phyloP scores from a whole-genome alignment of 2,113 vertebrate genomes.

The Dromiciops gliroides region DNA sequence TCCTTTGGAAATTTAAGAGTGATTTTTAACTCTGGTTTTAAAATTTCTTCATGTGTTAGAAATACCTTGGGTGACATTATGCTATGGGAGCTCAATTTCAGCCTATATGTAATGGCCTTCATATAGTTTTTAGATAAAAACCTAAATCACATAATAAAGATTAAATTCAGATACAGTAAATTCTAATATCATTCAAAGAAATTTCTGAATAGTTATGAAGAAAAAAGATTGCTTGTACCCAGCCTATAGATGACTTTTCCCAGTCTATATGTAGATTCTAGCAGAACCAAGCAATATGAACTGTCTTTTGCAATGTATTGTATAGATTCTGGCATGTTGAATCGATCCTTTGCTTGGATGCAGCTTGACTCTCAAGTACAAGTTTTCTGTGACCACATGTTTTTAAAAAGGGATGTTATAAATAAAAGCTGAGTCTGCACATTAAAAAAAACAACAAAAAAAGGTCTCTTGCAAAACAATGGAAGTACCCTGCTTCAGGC shows the following conservation, averaged over 20 bases:
- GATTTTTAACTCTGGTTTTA: neutral
- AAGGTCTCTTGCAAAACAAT: conserved; percentile 23
- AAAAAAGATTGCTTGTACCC: neutral
- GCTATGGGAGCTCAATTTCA: conserved; percentile 20
- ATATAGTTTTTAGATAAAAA: conserved; percentile 21
- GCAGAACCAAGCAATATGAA: neutral
- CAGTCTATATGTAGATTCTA: neutral
- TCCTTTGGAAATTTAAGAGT: conserved; percentile 8
- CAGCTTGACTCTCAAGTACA: neutral
- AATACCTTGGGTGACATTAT: conserved; percentile 13
- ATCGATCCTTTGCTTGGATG: neutral
- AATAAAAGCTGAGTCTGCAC: conserved; percentile 35
- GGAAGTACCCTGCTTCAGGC: neutral
- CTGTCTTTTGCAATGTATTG: neutral
- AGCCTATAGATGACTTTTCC: neutral
- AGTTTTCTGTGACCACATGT: neutral
- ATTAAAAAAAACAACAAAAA: too few relatives aligned
- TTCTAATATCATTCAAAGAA: neutral
- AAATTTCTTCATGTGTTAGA: neutral
- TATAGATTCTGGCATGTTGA: neutral
- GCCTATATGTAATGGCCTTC: neutral
- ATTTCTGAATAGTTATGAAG: neutral
- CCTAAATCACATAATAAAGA: neutral
- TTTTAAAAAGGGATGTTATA: conserved; percentile 29
- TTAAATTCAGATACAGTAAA: neutral